Base-by-base conservation (phyloP, 1,140 invertebrate genomes). In the Penaeus japonicus region DNA sequence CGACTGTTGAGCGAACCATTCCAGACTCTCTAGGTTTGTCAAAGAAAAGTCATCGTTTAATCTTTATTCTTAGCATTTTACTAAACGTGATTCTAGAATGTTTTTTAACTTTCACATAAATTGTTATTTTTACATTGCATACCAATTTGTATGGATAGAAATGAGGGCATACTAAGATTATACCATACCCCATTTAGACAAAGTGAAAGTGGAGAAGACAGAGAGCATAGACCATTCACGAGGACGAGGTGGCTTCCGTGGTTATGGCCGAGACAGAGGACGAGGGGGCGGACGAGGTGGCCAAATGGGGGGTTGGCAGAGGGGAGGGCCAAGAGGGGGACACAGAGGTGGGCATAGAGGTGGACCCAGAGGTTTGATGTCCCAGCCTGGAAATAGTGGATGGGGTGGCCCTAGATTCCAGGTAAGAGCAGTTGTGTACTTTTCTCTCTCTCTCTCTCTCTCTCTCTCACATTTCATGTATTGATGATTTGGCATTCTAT, bases 11-110 rank as follows among this genome's bases (percentile, higher is more conserved):
- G 27, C 79, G 80, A 24, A 83, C 75, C 24, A 88, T 88, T 77
- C 87, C 87, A 47, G 87, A 88, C 39, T 88, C 87, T 35, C 78
- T 88, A n/a, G 87, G 87, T 84, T 39, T 84, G 80, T 88, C 12
- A 47, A 15, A 47, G 47, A 47, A 47, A 1, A 47, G 15, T 47
- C 15, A 47, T 47, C 15, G 10, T 15, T 47, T 47, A 15, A 47
- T 47, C 0, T 47, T 47, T 47, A 47, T 47, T 7, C 15, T 47
- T 55, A 7, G 22, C 10, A n/a, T 4, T 77, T 4, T 30, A 75
- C 24, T 24, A 75, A n/a, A 39, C 7, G 35, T 4, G 35, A 39
- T 39, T 39, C 35, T 39, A 2, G 2, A n/a, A 39, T 39, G 7
- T 39, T 12, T 47, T 15, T 47, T 47, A 7, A 47, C 4, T 47